Percentiles rank a stretch among this genome's conserved stretches.
Conservation (phyloP, 2,797 vertebrate species). For the Sitta carolinensis region DNA sequence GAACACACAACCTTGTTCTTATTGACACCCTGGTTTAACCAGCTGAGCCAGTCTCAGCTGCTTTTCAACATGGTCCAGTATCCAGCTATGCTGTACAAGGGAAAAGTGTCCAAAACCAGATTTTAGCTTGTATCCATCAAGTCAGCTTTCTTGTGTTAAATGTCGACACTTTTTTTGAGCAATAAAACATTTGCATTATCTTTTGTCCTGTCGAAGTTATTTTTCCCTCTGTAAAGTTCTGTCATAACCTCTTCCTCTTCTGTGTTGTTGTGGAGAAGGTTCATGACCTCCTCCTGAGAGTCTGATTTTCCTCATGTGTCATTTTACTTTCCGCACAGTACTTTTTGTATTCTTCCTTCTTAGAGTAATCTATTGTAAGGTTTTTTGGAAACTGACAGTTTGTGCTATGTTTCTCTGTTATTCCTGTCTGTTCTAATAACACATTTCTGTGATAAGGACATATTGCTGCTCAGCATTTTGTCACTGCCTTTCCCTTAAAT, state of each 20-base stretch:
- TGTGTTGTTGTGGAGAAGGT: background rate
- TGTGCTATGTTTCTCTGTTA: background rate
- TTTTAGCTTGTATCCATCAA: background rate
- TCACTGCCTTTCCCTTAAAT: background rate
- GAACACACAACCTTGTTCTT: background rate
- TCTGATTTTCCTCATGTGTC: background rate
- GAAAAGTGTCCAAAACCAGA: background rate
- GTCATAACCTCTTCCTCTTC: background rate
- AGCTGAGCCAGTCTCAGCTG: background rate
- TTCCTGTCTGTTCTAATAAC: background rate
- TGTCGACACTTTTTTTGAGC: background rate
- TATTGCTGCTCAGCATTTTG: background rate
- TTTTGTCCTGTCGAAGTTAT: background rate
- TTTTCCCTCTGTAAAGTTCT: background rate
- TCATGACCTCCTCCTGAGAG: background rate
- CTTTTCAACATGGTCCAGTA: background rate
- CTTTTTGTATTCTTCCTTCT: background rate
- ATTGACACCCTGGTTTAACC: background rate
- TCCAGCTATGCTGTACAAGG: background rate
- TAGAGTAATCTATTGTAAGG: background rate
- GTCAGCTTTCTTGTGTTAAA: background rate
- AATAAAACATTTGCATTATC: background rate
- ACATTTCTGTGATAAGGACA: background rate
- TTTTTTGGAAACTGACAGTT: background rate
- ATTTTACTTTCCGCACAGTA: background rate